Percentiles rank a stretch among this genome's conserved stretches.
phyloP scores from a whole-genome alignment of 2,113 vertebrate genomes.

The Carlito syrichta region DNA sequence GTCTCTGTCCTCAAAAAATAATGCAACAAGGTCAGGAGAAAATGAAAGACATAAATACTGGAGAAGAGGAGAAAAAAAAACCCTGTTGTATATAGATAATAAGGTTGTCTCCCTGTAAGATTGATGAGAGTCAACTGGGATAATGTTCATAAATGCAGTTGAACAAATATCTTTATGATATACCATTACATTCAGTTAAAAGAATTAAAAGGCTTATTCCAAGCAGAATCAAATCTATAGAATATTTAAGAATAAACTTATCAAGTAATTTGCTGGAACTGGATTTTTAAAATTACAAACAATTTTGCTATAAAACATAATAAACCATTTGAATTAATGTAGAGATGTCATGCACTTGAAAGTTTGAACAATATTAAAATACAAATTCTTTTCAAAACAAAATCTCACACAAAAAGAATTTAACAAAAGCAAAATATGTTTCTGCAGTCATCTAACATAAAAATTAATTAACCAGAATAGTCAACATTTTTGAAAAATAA shows the following conservation, averaged over 20 bases:
- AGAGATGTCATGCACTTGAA: neutral
- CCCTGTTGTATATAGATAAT: neutral
- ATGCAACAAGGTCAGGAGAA: neutral
- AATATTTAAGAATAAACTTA: neutral
- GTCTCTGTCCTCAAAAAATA: neutral
- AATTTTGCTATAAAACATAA: neutral
- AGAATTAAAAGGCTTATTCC: neutral
- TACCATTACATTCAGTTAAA: neutral
- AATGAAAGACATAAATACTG: neutral
- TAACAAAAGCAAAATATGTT: neutral
- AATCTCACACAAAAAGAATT: neutral
- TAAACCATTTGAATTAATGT: neutral
- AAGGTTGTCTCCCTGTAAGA: neutral
- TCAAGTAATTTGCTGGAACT: neutral
- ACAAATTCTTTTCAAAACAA: neutral
- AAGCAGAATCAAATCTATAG: neutral
- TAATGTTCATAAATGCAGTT: neutral
- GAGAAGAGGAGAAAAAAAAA: neutral
- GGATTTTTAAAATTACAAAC: neutral
- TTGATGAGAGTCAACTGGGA: neutral
- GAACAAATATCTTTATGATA: neutral
- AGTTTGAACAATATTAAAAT: neutral
- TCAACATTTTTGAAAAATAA: neutral
- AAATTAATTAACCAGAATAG: neutral
- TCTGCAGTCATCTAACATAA: slow-evolving; percentile 13